Percentiles rank a stretch among this genome's conserved stretches.
These are phyloP conservation scores for Martes martes DNA, from an alignment of 2,113 vertebrate species.

Conservation along the genomic window DNA sequence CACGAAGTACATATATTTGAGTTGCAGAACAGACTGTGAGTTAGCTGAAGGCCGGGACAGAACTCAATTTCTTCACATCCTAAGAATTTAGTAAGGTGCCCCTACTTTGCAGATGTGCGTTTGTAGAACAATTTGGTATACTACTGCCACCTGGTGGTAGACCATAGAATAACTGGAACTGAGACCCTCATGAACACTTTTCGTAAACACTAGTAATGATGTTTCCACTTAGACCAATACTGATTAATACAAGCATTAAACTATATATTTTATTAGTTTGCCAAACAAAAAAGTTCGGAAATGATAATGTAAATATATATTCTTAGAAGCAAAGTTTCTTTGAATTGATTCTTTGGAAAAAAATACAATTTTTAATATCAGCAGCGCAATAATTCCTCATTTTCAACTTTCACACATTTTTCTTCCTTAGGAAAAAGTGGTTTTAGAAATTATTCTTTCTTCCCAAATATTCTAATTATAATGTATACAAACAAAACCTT, in stretches of 20 bases:
- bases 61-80: neutral
- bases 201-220: neutral
- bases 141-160: slow-evolving; percentile 62
- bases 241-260: neutral
- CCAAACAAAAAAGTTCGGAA: neutral
- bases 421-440: neutral
- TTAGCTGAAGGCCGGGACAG: neutral
- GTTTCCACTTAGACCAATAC: neutral
- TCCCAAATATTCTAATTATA: neutral
- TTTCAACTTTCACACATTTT: neutral
- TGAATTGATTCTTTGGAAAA: neutral
- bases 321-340: neutral
- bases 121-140: slow-evolving; percentile 8
- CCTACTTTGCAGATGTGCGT: neutral
- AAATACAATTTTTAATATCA: neutral
- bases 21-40: neutral
- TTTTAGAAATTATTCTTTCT: neutral
- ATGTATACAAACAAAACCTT: neutral
- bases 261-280: neutral
- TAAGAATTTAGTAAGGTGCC: neutral
- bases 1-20: neutral
- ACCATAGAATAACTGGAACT: neutral
- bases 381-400: neutral
- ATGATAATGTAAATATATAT: neutral
- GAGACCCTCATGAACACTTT: neutral